Conservation (phyloP, 2,797 vertebrate species). For the Coccyzus lansbergi region DNA sequence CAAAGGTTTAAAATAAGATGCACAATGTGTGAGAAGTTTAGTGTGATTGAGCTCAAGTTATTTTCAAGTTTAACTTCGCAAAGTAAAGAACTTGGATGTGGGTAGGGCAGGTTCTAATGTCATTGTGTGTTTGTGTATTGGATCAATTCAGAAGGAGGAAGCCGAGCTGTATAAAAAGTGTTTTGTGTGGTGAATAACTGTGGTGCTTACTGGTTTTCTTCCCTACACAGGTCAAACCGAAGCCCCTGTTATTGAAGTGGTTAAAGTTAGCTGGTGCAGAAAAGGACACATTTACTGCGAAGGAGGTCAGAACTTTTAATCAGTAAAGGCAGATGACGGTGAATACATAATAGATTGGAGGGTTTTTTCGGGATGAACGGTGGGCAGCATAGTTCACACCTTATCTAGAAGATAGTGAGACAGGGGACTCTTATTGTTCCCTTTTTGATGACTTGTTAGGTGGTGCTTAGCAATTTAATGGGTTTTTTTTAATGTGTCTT, state of each 20-base stretch:
- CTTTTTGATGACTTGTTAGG: not conserved
- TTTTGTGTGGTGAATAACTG: not conserved
- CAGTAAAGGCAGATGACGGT: not conserved
- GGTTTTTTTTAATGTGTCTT: too few species aligned
- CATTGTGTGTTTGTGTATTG: not conserved
- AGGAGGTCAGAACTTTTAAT: slow-evolving; percentile 85
- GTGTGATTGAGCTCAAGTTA: not conserved
- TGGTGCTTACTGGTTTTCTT: not conserved
- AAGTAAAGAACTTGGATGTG: not conserved
- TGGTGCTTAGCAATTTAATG: not conserved
- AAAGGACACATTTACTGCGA: slow-evolving; percentile 94
- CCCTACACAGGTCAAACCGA: slow-evolving; percentile 87
- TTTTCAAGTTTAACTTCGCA: not conserved
- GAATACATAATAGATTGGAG: not conserved
- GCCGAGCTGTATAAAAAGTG: not conserved
- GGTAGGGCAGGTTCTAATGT: not conserved
- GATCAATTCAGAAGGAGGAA: not conserved
- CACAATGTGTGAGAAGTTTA: not conserved
- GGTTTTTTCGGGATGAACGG: not conserved
- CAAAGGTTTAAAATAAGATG: not conserved
- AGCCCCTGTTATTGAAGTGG: slow-evolving; percentile 85
- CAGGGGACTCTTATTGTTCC: not conserved
- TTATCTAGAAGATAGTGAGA: not conserved
- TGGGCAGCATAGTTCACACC: not conserved
- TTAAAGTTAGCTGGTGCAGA: slow-evolving; percentile 90